Evolutionary conservation across 2,888 invertebrate genomes (phyloP).

Genomic region (Cheilosia vulpina): DNA sequence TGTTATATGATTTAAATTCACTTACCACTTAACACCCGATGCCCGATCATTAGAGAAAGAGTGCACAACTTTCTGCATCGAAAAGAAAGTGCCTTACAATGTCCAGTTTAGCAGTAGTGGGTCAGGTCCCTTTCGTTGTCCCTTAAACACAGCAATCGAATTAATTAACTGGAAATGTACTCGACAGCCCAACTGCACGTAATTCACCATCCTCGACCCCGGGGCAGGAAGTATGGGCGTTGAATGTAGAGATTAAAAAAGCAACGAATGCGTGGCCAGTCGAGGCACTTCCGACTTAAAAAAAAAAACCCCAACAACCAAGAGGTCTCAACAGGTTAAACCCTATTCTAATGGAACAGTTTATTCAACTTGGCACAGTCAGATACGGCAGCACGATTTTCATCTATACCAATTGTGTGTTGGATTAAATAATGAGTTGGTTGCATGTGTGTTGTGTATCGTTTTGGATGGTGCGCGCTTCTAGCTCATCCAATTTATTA

Average conservation of each 20-base stretch:
- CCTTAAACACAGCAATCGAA: slow-evolving; percentile 46
- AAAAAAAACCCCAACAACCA: background rate
- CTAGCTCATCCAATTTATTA: slow-evolving; percentile 62
- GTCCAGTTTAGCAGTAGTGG: slow-evolving; percentile 14
- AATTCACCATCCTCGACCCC: background rate
- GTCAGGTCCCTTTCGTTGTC: slow-evolving; percentile 55
- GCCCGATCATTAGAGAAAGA: slow-evolving; percentile 32
- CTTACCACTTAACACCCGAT: slow-evolving; percentile 38
- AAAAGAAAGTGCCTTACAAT: slow-evolving; percentile 39
- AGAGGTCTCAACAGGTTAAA: slow-evolving; percentile 61
- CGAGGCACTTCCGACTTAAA: slow-evolving; percentile 52
- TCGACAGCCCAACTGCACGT: slow-evolving; percentile 6
- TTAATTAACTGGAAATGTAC: slow-evolving; percentile 55
- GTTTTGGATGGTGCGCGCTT: slow-evolving; percentile 18
- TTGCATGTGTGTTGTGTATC: slow-evolving; percentile 1
- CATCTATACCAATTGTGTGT: slow-evolving; percentile 58
- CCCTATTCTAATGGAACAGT: slow-evolving; percentile 41
- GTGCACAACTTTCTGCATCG: background rate
- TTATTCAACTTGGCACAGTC: slow-evolving; percentile 49
- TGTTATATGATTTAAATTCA: slow-evolving; percentile 61
- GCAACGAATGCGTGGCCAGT: slow-evolving; percentile 34
- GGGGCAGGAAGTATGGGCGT: slow-evolving; percentile 27
- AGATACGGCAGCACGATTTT: slow-evolving; percentile 55
- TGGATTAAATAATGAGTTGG: slow-evolving; percentile 64
- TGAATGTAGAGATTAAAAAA: slow-evolving; percentile 2